phyloP scores from a whole-genome alignment of 2,888 invertebrate species.

The Parascotia fuliginaria region DNA sequence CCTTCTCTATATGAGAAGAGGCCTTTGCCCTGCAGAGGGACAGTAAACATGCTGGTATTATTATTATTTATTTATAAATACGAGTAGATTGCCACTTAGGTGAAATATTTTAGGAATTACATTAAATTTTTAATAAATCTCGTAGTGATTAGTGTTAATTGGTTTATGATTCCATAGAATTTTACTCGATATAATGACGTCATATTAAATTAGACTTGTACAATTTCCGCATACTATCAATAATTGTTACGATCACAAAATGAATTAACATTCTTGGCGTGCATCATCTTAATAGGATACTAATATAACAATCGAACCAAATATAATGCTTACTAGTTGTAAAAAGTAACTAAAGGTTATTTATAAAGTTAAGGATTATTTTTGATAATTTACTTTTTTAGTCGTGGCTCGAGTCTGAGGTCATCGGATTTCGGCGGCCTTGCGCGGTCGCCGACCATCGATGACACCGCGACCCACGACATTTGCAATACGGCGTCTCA shows the following conservation, averaged over 20 bases:
- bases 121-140: slow-evolving; percentile 34
- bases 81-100: no score
- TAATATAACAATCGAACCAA: slow-evolving; percentile 24
- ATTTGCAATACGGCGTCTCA: slow-evolving; percentile 59
- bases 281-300: slow-evolving; percentile 17
- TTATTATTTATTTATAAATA: no score
- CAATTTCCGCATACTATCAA: slow-evolving; percentile 39
- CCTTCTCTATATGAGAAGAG: no score
- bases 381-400: slow-evolving; percentile 49
- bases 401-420: slow-evolving; percentile 64
- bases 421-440: slow-evolving; percentile 81
- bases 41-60: no score
- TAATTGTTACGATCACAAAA: slow-evolving; percentile 26
- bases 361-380: slow-evolving; percentile 34
- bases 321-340: slow-evolving; percentile 29
- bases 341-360: slow-evolving; percentile 26
- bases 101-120: slow-evolving; percentile 18
- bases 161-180: slow-evolving; percentile 28
- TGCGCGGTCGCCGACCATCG: slow-evolving; percentile 81
- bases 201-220: slow-evolving; percentile 25
- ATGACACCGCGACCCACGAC: slow-evolving; percentile 69
- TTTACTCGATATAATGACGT: slow-evolving; percentile 29
- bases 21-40: no score
- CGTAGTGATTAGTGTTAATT: slow-evolving; percentile 29
- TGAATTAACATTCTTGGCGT: slow-evolving; percentile 34